Base-by-base conservation (phyloP, 2,888 invertebrate genomes). In the Ochlodes sylvanus region DNA sequence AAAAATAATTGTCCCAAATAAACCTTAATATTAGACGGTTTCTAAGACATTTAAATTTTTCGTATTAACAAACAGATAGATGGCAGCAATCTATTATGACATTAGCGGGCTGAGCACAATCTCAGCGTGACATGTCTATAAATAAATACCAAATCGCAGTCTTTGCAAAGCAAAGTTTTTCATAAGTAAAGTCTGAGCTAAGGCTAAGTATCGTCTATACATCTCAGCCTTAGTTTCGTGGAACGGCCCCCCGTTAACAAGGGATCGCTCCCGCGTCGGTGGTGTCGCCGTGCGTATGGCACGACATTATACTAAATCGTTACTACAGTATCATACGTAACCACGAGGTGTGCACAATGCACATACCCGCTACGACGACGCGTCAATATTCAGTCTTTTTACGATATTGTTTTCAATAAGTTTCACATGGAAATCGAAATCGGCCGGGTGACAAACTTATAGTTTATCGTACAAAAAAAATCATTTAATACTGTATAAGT, bases 351-450 rank as follows among this genome's bases (percentile, higher is more conserved):
- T 70, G 70, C 70, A 58, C 56, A 62, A 72, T 70, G 69, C 70
- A 56, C 56, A 62, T 73, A 72, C 76, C 75, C 71, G 72, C 75
- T 74, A 66, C 66, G 58, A 44, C 50, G 62, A 9, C 69, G 76
- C 73, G 74, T 76, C 76, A 75, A 73, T 77, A 77, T 76, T 60
- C 86, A 87, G 87, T 87, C 86, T 86, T 67, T 63, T 68, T 54
- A 71, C 54, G 69, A 67, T 55, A 55, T 73, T 75, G 78, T 78
- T 38, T 55, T 67, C 47, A 68, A 67, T 55, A 61, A 55, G 55
- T 21, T 56, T 68, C 47, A 76, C 76, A 77, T 74, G 72, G 72
- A 69, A 57, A 52, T 63, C 55, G 63, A 55, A 58, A 69, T 57
- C 14, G 50, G 54, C 7, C 60, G n/a, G 10, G n/a, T 19, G 60